Conservation (phyloP, 2,113 vertebrate species). For the Callopanchax toddi region DNA sequence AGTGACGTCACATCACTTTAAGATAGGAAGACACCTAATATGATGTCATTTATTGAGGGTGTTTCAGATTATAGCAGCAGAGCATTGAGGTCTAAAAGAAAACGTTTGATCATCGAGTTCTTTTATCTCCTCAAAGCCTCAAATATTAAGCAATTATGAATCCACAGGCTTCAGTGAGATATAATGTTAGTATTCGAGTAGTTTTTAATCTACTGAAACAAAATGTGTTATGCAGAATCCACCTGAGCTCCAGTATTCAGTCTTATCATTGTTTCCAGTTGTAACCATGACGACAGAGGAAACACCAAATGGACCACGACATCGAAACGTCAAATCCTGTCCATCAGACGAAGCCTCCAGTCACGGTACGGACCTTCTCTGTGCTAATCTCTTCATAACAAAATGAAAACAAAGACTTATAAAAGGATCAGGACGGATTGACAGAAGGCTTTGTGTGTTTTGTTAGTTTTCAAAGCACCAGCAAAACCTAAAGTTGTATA, state of each 20-base stretch:
- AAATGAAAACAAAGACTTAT: neutral
- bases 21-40: neutral
- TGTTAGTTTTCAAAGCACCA: neutral
- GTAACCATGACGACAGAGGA: constrained; percentile 65
- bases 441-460: neutral
- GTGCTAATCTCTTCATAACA: neutral
- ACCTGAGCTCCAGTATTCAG: neutral
- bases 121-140: neutral
- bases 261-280: neutral
- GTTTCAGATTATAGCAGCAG: neutral
- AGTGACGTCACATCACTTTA: neutral
- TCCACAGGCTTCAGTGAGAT: no score
- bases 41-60: neutral
- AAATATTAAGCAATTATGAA: neutral
- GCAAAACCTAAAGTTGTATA: neutral
- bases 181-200: neutral
- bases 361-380: constrained; percentile 25
- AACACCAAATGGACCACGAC: constrained; percentile 25
- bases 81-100: no score
- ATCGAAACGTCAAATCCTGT: constrained; percentile 37
- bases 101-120: neutral
- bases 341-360: constrained; percentile 35
- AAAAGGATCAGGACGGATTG: neutral
- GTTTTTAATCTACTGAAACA: neutral
- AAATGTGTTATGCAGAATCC: constrained; percentile 13